Conservation (phyloP, 2,888 invertebrate genomes). For the Morpho deidamia region DNA sequence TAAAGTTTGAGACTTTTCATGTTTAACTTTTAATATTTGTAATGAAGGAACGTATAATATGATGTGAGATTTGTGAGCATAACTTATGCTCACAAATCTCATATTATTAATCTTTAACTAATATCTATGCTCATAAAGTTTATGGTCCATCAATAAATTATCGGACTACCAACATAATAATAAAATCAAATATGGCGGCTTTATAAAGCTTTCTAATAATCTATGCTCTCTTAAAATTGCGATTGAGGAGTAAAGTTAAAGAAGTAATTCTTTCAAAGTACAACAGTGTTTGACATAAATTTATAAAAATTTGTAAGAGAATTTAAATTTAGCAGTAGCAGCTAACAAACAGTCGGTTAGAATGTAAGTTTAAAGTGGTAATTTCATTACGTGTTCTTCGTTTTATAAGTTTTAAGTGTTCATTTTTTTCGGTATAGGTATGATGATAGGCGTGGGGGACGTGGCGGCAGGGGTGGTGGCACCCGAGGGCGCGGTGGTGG, state of each 20-base stretch:
- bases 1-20: too few relatives aligned
- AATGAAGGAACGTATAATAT: too few relatives aligned
- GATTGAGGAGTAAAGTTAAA: conserved; percentile 12
- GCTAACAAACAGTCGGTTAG: conserved; percentile 3
- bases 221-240: too few relatives aligned
- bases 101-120: too few relatives aligned
- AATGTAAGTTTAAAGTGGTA: conserved; percentile 44
- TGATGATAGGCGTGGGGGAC: conserved; percentile 72
- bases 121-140: too few relatives aligned
- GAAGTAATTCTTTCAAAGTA: too few relatives aligned
- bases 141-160: conserved; percentile 2
- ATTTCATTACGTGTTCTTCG: conserved; percentile 8
- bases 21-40: too few relatives aligned
- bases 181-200: conserved; percentile 26
- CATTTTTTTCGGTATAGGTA: conserved; percentile 51
- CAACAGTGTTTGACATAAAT: neutral
- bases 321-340: neutral
- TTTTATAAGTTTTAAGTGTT: conserved; percentile 15
- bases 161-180: conserved; percentile 12
- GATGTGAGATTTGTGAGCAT: too few relatives aligned
- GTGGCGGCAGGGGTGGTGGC: conserved; percentile 51
- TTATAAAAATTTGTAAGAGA: neutral
- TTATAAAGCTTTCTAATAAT: conserved; percentile 15
- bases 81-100: too few relatives aligned
- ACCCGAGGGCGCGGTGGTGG: conserved; percentile 41